phyloP scores from a whole-genome alignment of 2,888 invertebrate species.

The Aleiodes alternator region DNA sequence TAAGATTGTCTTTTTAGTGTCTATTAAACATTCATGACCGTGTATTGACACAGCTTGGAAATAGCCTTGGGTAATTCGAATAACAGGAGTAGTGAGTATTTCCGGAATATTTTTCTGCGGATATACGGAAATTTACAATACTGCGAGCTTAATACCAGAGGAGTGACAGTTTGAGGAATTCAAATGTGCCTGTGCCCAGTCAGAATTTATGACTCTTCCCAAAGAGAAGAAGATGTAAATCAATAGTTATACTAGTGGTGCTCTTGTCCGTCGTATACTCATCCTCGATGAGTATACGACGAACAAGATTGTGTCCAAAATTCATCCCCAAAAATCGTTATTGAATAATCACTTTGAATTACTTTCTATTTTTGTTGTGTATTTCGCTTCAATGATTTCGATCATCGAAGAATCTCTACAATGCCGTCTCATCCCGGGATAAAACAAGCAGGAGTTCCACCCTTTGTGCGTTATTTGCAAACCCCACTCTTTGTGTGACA shows the following conservation, averaged over 20 bases:
- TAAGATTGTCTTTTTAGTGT: constrained; percentile 13
- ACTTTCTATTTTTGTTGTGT: neutral
- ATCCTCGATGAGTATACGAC: no score
- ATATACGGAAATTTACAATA: no score
- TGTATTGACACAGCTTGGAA: constrained; percentile 6
- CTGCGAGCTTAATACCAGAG: constrained; percentile 5
- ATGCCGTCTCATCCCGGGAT: no score
- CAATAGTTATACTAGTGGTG: constrained; percentile 34
- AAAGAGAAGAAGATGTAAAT: constrained; percentile 34
- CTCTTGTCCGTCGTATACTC: constrained; percentile 50
- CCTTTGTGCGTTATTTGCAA: no score
- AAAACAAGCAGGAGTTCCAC: no score
- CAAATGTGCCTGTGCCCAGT: constrained; percentile 33
- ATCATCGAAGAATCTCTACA: no score
- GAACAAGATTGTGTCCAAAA: constrained; percentile 26
- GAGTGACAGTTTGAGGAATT: constrained; percentile 33
- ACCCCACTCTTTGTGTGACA: no score
- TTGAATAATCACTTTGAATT: constrained; percentile 22
- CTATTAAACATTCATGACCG: constrained; percentile 12
- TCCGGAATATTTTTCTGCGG: no score
- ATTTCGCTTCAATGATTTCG: no score
- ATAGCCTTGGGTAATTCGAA: neutral
- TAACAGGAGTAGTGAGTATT: neutral
- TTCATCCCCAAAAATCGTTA: constrained; percentile 3
- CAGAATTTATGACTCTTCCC: neutral